phyloP scores from a whole-genome alignment of 2,113 vertebrate genomes.

The Scytalopus superciliaris region DNA sequence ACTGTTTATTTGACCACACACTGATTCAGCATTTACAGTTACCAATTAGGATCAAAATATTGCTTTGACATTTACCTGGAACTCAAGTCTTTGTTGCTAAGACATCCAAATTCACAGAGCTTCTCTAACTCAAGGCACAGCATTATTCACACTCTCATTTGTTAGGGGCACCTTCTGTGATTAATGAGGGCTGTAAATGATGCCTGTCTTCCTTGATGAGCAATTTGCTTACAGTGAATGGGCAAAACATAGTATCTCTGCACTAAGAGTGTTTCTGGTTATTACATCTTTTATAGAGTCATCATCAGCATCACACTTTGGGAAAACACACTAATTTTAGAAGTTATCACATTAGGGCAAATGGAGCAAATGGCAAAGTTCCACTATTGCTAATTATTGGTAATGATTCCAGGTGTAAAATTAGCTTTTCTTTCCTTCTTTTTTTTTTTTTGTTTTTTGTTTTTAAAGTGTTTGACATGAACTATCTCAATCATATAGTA shows the following conservation, averaged over 20 bases:
- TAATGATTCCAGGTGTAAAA: neutral
- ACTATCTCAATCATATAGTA: neutral
- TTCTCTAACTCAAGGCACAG: neutral
- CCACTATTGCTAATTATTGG: neutral
- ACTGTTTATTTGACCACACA: conserved; percentile 30
- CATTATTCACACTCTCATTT: neutral
- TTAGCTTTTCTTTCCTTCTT: neutral
- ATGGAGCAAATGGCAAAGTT: neutral
- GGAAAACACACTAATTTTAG: neutral
- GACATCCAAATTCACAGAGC: neutral
- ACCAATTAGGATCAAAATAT: neutral
- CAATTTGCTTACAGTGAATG: neutral
- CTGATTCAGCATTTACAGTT: neutral
- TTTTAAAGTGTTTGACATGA: neutral
- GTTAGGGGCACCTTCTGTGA: neutral
- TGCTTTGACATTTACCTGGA: conserved; percentile 26
- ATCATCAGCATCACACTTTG: rapidly evolving
- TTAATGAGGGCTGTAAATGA: neutral
- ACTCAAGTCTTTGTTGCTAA: neutral
- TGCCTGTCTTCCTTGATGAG: neutral
- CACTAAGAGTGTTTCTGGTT: neutral
- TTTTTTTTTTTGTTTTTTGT: neutral
- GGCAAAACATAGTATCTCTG: neutral
- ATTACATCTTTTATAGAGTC: neutral
- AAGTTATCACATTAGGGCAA: neutral